Base-by-base conservation (phyloP, 2,888 invertebrate species). In the Thysanoteuthis rhombus region DNA sequence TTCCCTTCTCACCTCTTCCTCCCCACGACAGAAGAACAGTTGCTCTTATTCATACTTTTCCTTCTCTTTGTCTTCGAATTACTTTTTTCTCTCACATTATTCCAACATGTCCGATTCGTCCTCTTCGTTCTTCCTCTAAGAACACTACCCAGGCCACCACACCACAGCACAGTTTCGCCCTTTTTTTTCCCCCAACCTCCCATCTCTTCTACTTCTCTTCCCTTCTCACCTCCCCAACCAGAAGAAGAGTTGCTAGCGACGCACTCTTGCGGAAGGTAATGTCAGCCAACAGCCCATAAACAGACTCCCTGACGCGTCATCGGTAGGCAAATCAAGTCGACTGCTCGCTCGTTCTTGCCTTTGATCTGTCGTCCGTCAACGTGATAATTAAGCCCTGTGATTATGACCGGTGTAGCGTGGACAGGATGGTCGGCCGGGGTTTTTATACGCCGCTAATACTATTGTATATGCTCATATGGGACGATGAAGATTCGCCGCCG, bases 251-350 rank as follows among this genome's bases (percentile, higher is more conserved):
- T 75, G 75, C 75, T 75, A n/a, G 75, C 36, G 75, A 75, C n/a
- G 75, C 75, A 75, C n/a, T 75, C 75, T 75, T 75, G 75, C 75
- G 75, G 75, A 75, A 75, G 75, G 75, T 75, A 75, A 75, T 75
- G 36, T 75, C 75, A 75, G 75, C 75, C 75, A n/a, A 75, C 75
- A 75, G 75, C 75, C 75, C n/a, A 75, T 75, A 75, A 75, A 75
- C 75, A 75, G 75, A 75, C 75, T 75, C 75, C 75, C 75, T n/a
- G 75, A 75, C 75, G 75, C 75, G 75, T 75, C 75, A n/a, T 75
- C 75, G 75, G 75, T 75, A n/a, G 75, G 75, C 75, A 75, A 75
- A 75, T 75, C 75, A 75, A 75, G 75, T n/a, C 75, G 75, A 75
- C 75, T 75, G 75, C 75, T n/a, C 75, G 75, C 75, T n/a, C 75